These are phyloP conservation scores for Larimichthys polyactis DNA, from an alignment of 2,113 vertebrate genomes.

Conservation along the genomic window DNA sequence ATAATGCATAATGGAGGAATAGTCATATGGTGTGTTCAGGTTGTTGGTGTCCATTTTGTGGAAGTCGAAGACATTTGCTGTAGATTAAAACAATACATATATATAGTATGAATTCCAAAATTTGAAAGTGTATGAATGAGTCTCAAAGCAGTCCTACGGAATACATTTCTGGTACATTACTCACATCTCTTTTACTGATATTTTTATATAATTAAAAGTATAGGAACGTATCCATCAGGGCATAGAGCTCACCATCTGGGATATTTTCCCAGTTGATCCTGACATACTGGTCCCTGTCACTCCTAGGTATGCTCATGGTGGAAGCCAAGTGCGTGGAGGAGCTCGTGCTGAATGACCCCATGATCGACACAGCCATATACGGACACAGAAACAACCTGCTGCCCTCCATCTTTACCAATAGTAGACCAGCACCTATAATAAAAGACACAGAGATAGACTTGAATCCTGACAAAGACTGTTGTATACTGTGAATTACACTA, in stretches of 20 bases:
- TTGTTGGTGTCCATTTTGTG: slow-evolving; percentile 57
- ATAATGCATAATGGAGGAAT: slow-evolving; percentile 73
- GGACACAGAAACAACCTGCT: slow-evolving; percentile 64
- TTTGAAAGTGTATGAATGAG: background rate
- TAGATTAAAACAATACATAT: background rate
- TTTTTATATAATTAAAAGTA: too few species aligned
- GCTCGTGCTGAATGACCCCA: slow-evolving; percentile 65
- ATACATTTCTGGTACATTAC: too few species aligned
- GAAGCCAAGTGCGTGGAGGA: slow-evolving; percentile 70
- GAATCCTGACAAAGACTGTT: too few species aligned
- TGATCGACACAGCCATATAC: slow-evolving; percentile 44
- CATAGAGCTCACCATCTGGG: slow-evolving; percentile 9
- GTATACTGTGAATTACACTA: too few species aligned
- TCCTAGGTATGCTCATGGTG: slow-evolving; percentile 69
- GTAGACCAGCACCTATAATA: slow-evolving; percentile 39
- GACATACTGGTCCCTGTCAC: slow-evolving; percentile 70
- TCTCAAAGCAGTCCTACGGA: background rate
- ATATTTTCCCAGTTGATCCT: slow-evolving; percentile 67
- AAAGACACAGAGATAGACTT: background rate
- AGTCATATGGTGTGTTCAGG: slow-evolving; percentile 61
- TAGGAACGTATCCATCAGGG: too few species aligned
- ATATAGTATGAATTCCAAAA: background rate
- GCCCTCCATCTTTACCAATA: slow-evolving; percentile 46
- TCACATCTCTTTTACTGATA: too few species aligned
- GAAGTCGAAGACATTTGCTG: slow-evolving; percentile 42